phyloP scores from a whole-genome alignment of 2,113 vertebrate genomes.

The Chloropsis cyanopogon region DNA sequence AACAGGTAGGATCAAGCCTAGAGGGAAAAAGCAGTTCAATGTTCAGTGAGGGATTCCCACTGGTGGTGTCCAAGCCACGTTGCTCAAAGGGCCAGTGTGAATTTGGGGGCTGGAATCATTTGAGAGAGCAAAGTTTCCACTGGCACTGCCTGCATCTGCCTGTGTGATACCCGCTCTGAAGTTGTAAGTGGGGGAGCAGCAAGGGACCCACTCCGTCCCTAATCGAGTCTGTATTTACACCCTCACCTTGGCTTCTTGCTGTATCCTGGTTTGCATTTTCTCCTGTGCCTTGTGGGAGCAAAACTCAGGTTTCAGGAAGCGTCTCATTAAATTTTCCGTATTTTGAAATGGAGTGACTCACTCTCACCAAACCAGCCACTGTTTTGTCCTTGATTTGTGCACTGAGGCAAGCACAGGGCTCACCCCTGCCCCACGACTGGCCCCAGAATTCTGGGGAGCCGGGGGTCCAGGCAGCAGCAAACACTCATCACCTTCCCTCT shows the following conservation, averaged over 20 bases:
- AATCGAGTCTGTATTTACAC: rapidly evolving
- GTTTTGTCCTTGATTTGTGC: neutral
- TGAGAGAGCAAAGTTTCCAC: neutral
- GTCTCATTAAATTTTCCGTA: conserved; percentile 4
- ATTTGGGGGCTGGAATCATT: neutral
- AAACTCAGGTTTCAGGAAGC: conserved; percentile 48
- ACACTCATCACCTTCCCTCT: neutral
- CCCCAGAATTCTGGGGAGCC: neutral
- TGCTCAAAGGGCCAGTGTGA: neutral
- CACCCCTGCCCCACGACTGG: neutral
- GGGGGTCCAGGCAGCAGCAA: neutral
- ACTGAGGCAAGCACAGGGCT: neutral
- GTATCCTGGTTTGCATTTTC: neutral
- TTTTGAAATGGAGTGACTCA: conserved; percentile 46
- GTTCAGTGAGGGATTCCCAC: neutral
- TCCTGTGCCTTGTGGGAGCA: neutral
- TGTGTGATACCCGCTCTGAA: neutral
- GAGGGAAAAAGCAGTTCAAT: neutral
- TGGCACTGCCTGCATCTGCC: neutral
- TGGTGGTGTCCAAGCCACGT: neutral
- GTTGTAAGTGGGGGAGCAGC: neutral
- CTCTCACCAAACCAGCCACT: neutral
- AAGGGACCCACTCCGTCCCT: neutral
- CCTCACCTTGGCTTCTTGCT: neutral
- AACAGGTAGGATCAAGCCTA: neutral